phyloP scores from a whole-genome alignment of 2,113 vertebrate species.

The Actinemys pallida region DNA sequence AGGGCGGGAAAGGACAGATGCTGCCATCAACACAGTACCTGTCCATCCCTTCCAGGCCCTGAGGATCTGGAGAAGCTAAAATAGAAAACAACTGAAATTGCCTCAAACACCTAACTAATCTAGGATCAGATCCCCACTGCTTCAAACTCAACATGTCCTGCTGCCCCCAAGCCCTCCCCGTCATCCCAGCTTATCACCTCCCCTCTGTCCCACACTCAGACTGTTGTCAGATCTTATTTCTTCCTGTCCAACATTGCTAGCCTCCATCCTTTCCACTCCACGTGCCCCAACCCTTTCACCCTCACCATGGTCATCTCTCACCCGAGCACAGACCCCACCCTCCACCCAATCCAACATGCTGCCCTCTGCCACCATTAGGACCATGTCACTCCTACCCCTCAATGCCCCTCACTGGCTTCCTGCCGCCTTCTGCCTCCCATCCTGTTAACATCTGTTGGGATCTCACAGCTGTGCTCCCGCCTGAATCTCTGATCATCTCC shows the following conservation, averaged over 20 bases:
- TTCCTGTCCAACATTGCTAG: not conserved
- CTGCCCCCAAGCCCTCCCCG: not conserved
- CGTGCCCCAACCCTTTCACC: not conserved
- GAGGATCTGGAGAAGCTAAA: slow-evolving; percentile 64
- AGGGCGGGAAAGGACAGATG: slow-evolving; percentile 2
- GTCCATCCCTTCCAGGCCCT: slow-evolving; percentile 64
- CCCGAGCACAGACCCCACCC: not conserved
- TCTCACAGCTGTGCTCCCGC: fast-evolving
- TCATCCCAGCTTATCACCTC: not conserved
- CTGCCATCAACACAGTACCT: slow-evolving; percentile 60
- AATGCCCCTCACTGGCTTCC: not conserved
- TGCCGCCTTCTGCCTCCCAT: not conserved
- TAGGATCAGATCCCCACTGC: not conserved
- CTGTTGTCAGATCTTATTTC: not conserved
- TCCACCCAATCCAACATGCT: not conserved
- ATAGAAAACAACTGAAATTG: slow-evolving; percentile 75
- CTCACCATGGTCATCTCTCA: not conserved
- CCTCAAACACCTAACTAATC: slow-evolving; percentile 58
- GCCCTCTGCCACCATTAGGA: not conserved
- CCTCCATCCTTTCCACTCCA: not conserved
- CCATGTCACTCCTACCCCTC: not conserved
- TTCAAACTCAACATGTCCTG: not conserved
- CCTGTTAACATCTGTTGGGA: not conserved
- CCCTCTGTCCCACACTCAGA: not conserved
- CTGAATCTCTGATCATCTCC: not conserved